These are phyloP conservation scores for Neoaliturus tenellus DNA, from an alignment of 2,888 invertebrate genomes.

Conservation along the genomic window DNA sequence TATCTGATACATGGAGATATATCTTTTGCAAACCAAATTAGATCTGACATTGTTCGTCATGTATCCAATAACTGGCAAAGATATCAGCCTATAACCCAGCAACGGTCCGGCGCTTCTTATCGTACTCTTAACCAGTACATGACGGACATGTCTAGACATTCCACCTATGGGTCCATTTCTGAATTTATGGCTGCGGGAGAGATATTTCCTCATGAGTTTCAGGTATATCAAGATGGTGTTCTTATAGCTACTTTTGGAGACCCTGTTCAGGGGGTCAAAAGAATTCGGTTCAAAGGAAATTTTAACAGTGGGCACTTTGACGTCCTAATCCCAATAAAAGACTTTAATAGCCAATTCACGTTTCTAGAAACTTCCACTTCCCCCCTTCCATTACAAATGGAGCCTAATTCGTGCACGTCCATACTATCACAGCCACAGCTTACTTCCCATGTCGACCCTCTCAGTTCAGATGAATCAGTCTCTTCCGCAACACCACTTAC, in stretches of 20 bases:
- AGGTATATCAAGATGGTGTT: not conserved
- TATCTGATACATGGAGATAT: not conserved
- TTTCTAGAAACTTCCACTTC: not conserved
- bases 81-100: not conserved
- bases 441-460: not conserved
- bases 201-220: not conserved
- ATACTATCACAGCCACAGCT: not conserved
- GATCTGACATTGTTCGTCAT: not conserved
- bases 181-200: conserved; percentile 10
- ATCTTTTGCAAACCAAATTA: not conserved
- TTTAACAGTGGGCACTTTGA: conserved; percentile 4
- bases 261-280: not conserved
- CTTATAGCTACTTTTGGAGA: not conserved
- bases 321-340: not conserved
- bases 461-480: not conserved
- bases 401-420: not conserved
- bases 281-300: conserved; percentile 3
- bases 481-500: not conserved
- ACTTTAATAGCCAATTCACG: too few relatives aligned
- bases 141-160: not conserved
- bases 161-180: not conserved
- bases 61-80: not conserved
- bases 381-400: not conserved
- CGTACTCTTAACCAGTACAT: not conserved
- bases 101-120: not conserved